Conservation (phyloP, 2,113 vertebrate species). For the Corynorhinus townsendii region DNA sequence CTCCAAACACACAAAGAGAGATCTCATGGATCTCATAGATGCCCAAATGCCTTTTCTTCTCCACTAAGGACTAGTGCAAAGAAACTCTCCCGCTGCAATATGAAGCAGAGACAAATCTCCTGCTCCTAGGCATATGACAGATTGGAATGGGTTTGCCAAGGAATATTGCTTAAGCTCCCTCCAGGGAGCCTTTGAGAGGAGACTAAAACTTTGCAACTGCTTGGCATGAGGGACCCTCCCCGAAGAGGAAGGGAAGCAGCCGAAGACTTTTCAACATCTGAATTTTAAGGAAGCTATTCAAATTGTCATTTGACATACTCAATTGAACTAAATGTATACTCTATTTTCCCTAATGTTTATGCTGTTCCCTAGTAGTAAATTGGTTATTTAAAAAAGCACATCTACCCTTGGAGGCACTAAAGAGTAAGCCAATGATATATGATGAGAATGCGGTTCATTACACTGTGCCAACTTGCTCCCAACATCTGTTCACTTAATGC, state of each 20-base stretch:
- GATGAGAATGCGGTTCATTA: background rate
- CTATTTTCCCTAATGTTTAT: conserved; percentile 38
- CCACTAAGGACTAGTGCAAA: background rate
- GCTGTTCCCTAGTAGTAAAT: conserved; percentile 22
- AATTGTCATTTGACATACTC: conserved; percentile 51
- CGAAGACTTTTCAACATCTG: background rate
- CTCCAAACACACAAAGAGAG: background rate
- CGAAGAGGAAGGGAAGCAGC: background rate
- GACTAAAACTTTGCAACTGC: background rate
- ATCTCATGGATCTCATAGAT: background rate
- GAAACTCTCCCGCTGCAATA: background rate
- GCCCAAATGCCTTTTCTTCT: background rate
- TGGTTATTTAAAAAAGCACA: conserved; percentile 38
- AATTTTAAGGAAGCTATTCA: conserved; percentile 28
- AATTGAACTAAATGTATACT: conserved; percentile 24
- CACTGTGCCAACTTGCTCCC: background rate
- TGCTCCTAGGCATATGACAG: background rate
- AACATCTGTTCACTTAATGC: conserved; percentile 21
- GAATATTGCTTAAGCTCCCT: background rate
- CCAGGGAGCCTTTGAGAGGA: background rate
- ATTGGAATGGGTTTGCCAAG: background rate
- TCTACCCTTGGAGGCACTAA: background rate
- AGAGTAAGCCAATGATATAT: background rate
- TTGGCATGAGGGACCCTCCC: background rate
- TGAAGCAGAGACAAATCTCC: background rate